Conservation (phyloP, 2,113 vertebrate species). For the Lamprotornis superbus region DNA sequence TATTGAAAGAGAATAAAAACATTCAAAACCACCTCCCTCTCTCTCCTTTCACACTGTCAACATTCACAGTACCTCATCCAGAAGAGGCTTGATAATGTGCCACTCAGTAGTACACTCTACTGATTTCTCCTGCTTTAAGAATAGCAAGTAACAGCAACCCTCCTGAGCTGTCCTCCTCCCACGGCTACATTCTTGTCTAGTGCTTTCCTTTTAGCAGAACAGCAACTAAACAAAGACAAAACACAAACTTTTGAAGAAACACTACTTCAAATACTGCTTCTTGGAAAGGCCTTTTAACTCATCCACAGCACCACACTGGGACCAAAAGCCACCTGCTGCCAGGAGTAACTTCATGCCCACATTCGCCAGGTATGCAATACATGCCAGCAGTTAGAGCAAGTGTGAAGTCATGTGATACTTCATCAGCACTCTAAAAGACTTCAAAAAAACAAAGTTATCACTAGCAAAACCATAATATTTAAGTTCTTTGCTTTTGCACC, state of each 20-base stretch:
- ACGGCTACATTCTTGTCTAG: background rate
- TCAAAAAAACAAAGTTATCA: accelerated
- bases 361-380: accelerated
- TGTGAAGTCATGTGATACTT: background rate
- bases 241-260: background rate
- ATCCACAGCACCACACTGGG: accelerated
- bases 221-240: background rate
- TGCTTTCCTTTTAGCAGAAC: background rate
- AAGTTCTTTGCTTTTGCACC: background rate
- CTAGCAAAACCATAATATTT: background rate
- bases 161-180: background rate
- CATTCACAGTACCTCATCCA: background rate
- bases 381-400: accelerated
- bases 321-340: background rate
- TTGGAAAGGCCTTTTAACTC: background rate
- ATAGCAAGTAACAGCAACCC: background rate
- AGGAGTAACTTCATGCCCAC: accelerated
- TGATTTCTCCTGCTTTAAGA: background rate
- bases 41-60: background rate
- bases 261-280: background rate
- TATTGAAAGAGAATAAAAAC: background rate
- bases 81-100: accelerated
- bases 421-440: background rate
- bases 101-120: accelerated
- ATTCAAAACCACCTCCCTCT: background rate